Conservation (phyloP, 2,797 vertebrate species). For the Tragelaphus eurycerus region DNA sequence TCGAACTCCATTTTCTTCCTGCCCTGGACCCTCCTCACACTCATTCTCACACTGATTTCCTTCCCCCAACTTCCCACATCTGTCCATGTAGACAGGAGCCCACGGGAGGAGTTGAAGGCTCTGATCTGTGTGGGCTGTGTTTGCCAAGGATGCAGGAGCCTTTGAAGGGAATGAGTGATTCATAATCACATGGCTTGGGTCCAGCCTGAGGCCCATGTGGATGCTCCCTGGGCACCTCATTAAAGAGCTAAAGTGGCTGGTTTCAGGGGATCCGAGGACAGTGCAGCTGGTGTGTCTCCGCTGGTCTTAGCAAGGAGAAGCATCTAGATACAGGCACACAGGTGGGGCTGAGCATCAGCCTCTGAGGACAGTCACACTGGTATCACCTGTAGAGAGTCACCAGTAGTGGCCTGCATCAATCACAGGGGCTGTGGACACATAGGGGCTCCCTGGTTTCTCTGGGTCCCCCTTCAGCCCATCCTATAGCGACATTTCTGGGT, state of each 20-base stretch:
- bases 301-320: background rate
- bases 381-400: background rate
- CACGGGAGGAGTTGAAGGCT: background rate
- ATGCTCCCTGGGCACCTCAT: slow-evolving; percentile 36
- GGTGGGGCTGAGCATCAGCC: background rate
- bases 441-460: background rate
- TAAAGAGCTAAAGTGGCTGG: background rate
- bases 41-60: background rate
- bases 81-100: background rate
- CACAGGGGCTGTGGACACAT: too few relatives aligned
- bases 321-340: background rate
- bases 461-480: background rate
- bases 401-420: background rate
- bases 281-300: background rate
- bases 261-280: background rate
- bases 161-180: background rate
- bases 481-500: background rate
- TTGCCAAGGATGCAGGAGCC: accelerated
- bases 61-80: background rate
- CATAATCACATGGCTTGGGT: background rate
- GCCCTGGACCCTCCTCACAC: too few relatives aligned
- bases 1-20: background rate
- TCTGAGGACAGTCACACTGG: background rate
- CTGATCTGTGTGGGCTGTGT: background rate
- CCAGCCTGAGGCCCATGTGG: background rate